Base-by-base conservation (phyloP, 2,888 invertebrate species). In the Microctonus hyperodae region DNA sequence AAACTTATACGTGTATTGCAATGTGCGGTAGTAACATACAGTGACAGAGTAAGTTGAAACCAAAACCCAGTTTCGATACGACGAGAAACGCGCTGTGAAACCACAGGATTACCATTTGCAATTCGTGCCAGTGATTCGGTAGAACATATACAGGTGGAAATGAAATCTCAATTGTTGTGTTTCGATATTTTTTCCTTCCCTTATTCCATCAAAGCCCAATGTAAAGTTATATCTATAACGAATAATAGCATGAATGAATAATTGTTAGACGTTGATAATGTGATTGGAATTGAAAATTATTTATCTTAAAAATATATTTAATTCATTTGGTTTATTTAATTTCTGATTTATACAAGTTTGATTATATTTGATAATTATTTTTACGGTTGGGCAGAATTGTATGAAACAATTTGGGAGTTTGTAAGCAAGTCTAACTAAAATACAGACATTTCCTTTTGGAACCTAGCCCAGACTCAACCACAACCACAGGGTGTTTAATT, bases 21-120 rank as follows among this genome's bases (percentile, higher is more conserved):
- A 28, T 0, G 9, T 20, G 2, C 20, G 20, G 44, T 44, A 20
- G 16, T n/a, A 6, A 13, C 16, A 16, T 16, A 57, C 35, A 57
- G n/a, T 57, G 57, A 22, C 22, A 51, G 57, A 37, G 57, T 37
- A 57, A 57, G 57, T 57, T 57, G 11, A 35, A 57, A 35, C 57
- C 31, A 37, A 57, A 31, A 57, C 33, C 33, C 37, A 57, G 57
- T 57, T 57, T 35, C 57, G 22, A 57, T 57, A 57, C 37, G 11
- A 20, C 35, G 57, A 23, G 51, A 25, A 51, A 57, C 33, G 33
- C 20, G 35, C 22, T 13, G 33, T 35, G 57, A 57, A 57, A 57
- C 57, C 57, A 2, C 37, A 16, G 13, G 57, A 57, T 57, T 57
- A 57, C 57, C 16, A 35, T 57, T 57, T 11, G 35, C 35, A 20